phyloP scores from a whole-genome alignment of 1,140 invertebrate species.

The Penaeus vannamei region DNA sequence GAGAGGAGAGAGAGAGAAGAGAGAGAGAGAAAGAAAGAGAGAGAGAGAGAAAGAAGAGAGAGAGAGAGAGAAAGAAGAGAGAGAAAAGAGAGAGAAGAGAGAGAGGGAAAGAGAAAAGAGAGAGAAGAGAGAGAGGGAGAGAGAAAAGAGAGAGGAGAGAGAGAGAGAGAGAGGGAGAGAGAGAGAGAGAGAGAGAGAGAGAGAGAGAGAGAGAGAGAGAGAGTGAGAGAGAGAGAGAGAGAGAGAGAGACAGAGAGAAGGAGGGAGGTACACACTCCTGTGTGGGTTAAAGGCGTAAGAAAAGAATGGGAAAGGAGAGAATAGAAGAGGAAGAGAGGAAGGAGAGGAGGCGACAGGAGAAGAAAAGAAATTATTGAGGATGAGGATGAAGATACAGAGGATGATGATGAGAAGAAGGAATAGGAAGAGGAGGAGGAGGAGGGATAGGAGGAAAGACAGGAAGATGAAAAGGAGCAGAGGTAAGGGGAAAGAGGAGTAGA shows the following conservation, averaged over 20 bases:
- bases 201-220: too few species aligned
- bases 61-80: background rate
- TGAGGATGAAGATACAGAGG: background rate
- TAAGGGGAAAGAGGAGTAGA: too few species aligned
- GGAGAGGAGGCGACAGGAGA: background rate
- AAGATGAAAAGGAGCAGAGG: background rate
- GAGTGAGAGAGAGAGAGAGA: too few species aligned
- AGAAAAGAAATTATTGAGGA: background rate
- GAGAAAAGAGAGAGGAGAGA: background rate
- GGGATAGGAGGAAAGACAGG: background rate
- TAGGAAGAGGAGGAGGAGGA: background rate
- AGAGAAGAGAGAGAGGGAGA: background rate
- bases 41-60: background rate
- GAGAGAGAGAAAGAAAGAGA: background rate
- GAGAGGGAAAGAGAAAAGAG: background rate
- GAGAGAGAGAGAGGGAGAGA: background rate
- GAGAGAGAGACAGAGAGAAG: too few species aligned
- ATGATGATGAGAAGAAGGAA: background rate
- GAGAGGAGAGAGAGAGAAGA: background rate
- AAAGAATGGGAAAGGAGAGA: background rate
- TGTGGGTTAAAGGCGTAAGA: background rate
- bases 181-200: background rate
- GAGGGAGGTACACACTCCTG: background rate
- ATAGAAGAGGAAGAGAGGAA: background rate
- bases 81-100: background rate